Base-by-base conservation (phyloP, 2,113 vertebrate species). In the Excalfactoria chinensis region DNA sequence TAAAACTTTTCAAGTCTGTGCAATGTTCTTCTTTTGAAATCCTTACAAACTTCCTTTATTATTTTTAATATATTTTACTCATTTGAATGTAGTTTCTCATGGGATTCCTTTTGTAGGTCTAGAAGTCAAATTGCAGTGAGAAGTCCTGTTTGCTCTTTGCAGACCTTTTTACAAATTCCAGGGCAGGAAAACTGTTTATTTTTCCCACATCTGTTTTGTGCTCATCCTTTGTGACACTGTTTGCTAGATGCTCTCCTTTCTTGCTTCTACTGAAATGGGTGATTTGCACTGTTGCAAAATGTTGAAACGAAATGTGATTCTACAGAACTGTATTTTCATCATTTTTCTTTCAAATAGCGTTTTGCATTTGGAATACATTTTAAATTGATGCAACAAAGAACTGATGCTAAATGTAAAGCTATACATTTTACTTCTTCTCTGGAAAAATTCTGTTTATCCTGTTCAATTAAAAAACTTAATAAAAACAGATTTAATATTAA, bases 121-220 rank as follows among this genome's bases (percentile, higher is more conserved):
- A 70, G 87, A 97, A 97, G 97, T 98, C 95, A 95, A 97, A 97
- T 70, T 74, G 97, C 97, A 95, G 75, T 68, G 93, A 92, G 97
- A 95, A 98, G 97, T 92, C 86, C 94, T 97, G 88, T 97, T 98
- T 97, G 96, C 97, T 97, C 97, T 97, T 95, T 97, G 96, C 93
- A 97, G 97, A 97, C 97, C 96, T 98, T 98, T 98, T 98, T 98
- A 98, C 97, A 96, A 98, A 99, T 99, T 98, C 98, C 97, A 97
- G 98, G 97, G 98, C 97, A 96, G 98, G 97, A 96, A 97, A 97
- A 98, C 98, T 99, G 99, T 99, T 99, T 99, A 98, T 99, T 99
- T 99, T 99, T 99, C 99, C 99, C 99, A 99, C 99, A 99, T 99
- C 98, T 98, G 98, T 98, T 98, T 98, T 98, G 98, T 98, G 96